phyloP scores from a whole-genome alignment of 2,888 invertebrate genomes.

The Meliscaeva auricollis region DNA sequence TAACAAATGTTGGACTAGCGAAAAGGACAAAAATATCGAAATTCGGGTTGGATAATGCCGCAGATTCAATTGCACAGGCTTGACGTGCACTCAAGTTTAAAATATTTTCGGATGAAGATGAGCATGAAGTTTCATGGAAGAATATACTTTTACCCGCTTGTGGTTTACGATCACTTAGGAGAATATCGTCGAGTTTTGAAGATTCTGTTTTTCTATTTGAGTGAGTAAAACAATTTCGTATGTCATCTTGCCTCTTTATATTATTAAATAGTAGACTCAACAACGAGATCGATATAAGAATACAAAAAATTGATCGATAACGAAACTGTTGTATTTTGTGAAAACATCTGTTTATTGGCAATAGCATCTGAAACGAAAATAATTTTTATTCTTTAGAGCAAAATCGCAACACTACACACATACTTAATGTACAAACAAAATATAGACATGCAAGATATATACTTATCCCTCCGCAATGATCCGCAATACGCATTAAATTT shows the following conservation, averaged over 20 bases:
- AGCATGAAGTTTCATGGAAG: slow-evolving; percentile 83
- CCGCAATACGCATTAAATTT: too few species aligned
- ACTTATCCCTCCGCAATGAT: too few species aligned
- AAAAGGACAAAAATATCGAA: slow-evolving; percentile 81
- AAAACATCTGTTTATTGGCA: slow-evolving; percentile 51
- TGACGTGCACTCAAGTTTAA: slow-evolving; percentile 81
- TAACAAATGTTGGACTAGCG: slow-evolving; percentile 79
- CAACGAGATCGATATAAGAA: slow-evolving; percentile 76
- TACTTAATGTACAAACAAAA: too few species aligned
- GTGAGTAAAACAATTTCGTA: slow-evolving; percentile 80
- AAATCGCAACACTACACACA: too few species aligned
- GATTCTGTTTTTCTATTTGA: slow-evolving; percentile 32
- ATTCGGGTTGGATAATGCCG: slow-evolving; percentile 82
- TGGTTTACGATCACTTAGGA: slow-evolving; percentile 79
- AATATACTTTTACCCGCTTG: slow-evolving; percentile 81
- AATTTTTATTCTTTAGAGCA: not conserved
- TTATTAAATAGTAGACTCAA: slow-evolving; percentile 75
- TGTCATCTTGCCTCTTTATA: slow-evolving; percentile 66
- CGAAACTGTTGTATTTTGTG: slow-evolving; percentile 77
- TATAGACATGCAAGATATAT: too few species aligned
- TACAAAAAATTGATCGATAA: slow-evolving; percentile 77
- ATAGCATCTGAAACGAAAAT: slow-evolving; percentile 62
- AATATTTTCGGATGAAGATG: slow-evolving; percentile 20
- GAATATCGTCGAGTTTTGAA: slow-evolving; percentile 79
- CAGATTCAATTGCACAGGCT: slow-evolving; percentile 83